Base-by-base conservation (phyloP, 53 echinoderm and acorn worm species). In the Stichopus horrens region DNA sequence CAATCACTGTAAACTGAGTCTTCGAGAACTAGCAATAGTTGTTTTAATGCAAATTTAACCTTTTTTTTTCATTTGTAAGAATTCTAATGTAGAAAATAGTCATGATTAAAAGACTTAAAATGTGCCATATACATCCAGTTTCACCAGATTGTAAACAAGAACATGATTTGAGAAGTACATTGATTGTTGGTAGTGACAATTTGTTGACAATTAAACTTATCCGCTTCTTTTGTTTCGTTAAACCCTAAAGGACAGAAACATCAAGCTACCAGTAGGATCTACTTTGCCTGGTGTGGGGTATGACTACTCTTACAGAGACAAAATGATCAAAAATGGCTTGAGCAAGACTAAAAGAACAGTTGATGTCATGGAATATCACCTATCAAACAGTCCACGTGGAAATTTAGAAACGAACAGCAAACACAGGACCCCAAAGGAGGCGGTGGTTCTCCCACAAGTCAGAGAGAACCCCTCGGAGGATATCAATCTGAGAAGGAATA, bases 341-440 rank as follows among this genome's bases (percentile, higher is more conserved):
- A 83, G 60, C 7, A 58, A 58, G 66, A 58, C 84, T 5, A 83
- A 83, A 19, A 20, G 84, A 83, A 83, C 84, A 22, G 60, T 83
- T 10, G 84, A 83, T 21, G 84, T 83, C 1, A 83, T 83, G 84
- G 60, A 83, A 58, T 10, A 83, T 2, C 84, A 83, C 21, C 60
- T 83, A 7, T 83, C 84, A 21, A 65, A 83, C 6, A 83, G 84
- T 58, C 84, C 84, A 13, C 84, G 84, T 20, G 84, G 66, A 63
- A 7, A 19, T 13, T 79, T 19, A 55, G 51, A 53, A 6, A 14
- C 7, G n/a, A 79, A 55, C 18, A 53, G 53, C 16, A 79, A 79
- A 79, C 54, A 14, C n/a, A 79, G 55, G 55, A 55, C 79, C 10
- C 23, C 23, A 75, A 79, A 53, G 19, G 79, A 7, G 53, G 79